Conservation (phyloP, 2,113 vertebrate species). For the Macrotis lagotis region DNA sequence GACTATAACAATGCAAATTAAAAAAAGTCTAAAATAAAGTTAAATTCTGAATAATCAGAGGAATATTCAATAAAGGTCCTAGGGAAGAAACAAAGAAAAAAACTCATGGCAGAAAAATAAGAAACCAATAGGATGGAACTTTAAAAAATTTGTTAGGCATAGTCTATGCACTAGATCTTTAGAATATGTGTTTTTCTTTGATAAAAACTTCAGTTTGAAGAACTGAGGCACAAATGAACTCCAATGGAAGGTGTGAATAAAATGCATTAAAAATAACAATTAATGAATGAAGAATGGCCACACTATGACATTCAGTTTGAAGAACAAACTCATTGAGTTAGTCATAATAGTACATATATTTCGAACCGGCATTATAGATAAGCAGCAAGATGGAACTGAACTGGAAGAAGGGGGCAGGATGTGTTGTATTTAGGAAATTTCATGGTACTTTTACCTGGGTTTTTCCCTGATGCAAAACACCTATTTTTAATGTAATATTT, state of each 20-base stretch:
- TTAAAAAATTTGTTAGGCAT: too few species aligned
- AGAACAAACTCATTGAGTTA: neutral
- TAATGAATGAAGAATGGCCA: neutral
- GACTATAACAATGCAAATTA: too few species aligned
- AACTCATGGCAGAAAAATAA: too few species aligned
- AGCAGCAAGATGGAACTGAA: neutral
- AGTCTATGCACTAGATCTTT: too few species aligned
- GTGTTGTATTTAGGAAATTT: neutral
- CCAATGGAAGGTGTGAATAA: neutral
- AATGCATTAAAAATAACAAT: neutral
- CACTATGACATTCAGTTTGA: neutral
- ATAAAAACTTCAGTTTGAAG: neutral
- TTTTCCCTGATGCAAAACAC: neutral
- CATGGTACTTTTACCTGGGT: neutral
- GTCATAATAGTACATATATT: neutral
- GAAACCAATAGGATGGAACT: too few species aligned
- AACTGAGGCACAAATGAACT: neutral
- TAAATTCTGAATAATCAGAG: too few species aligned
- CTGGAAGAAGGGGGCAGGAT: neutral
- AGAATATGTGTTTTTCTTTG: too few species aligned
- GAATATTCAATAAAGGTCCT: too few species aligned
- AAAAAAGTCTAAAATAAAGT: too few species aligned
- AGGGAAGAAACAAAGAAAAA: too few species aligned
- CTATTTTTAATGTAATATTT: neutral
- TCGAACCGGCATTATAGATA: neutral